Evolutionary conservation across 2,888 invertebrate genomes (phyloP).

Genomic region (Polyommatus iphigenia): DNA sequence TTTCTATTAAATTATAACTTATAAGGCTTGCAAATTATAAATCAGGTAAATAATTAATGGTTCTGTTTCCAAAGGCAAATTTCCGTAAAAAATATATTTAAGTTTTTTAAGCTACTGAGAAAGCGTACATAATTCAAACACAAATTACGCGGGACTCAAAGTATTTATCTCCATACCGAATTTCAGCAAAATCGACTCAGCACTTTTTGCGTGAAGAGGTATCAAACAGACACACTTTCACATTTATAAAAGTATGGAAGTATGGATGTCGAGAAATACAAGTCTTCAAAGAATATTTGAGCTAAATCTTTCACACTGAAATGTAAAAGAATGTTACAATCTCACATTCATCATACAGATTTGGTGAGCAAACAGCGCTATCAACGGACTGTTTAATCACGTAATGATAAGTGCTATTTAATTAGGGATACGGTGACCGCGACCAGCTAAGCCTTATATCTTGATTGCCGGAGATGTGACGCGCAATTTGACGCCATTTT

Average conservation of each 20-base stretch:
- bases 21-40: background rate
- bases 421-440: slow-evolving; percentile 72
- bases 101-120: no score
- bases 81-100: no score
- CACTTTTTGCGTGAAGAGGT: no score
- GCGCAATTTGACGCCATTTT: slow-evolving; percentile 40
- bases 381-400: slow-evolving; percentile 68
- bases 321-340: slow-evolving; percentile 22
- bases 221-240: no score
- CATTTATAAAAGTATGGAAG: no score
- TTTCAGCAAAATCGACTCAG: no score
- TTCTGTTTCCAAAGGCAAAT: no score
- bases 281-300: background rate
- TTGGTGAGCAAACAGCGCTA: slow-evolving; percentile 49
- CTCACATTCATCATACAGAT: slow-evolving; percentile 46
- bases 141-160: no score
- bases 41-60: no score
- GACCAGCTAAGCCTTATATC: slow-evolving; percentile 58
- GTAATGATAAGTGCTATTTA: slow-evolving; percentile 63
- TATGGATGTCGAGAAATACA: background rate
- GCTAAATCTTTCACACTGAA: background rate
- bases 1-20: background rate
- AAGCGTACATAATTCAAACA: no score
- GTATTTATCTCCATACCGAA: no score
- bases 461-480: slow-evolving; percentile 42